These are phyloP conservation scores for Phortica magna DNA, from an alignment of 2,888 invertebrate genomes.

Conservation along the genomic window DNA sequence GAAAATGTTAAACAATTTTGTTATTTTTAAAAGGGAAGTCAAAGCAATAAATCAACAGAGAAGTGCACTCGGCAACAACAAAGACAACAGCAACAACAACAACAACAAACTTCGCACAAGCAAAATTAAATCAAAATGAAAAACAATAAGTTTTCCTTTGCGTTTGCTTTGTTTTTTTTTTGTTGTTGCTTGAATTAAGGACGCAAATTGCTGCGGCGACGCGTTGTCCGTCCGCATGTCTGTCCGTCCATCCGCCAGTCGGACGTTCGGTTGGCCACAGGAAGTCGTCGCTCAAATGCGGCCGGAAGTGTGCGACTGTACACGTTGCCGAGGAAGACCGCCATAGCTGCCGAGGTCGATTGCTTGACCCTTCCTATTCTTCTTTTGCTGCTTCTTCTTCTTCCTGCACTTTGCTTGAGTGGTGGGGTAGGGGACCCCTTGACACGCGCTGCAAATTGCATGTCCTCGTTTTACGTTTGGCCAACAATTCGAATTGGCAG, in stretches of 20 bases:
- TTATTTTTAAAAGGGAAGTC: not conserved
- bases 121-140: no score
- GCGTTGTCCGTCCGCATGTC: no score
- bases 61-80: conserved; percentile 10
- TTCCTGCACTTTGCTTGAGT: not conserved
- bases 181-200: not conserved
- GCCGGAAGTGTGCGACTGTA: conserved; percentile 36
- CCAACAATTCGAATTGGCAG: not conserved
- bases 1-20: not conserved
- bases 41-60: not conserved
- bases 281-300: conserved; percentile 28
- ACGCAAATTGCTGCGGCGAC: not conserved
- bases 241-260: no score
- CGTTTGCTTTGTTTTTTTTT: no score
- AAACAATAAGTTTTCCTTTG: not conserved
- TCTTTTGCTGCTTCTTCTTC: no score
- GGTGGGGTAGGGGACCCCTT: no score
- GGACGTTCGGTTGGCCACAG: no score
- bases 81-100: not conserved
- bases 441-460: conserved; percentile 12
- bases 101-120: no score
- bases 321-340: conserved; percentile 2
- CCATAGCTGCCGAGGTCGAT: no score
- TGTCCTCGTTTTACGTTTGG: conserved; percentile 13
- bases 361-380: no score